Percentiles rank a stretch among this genome's conserved stretches.
phyloP scores from a whole-genome alignment of 2,888 invertebrate species.

The Halictus quadricinctus region DNA sequence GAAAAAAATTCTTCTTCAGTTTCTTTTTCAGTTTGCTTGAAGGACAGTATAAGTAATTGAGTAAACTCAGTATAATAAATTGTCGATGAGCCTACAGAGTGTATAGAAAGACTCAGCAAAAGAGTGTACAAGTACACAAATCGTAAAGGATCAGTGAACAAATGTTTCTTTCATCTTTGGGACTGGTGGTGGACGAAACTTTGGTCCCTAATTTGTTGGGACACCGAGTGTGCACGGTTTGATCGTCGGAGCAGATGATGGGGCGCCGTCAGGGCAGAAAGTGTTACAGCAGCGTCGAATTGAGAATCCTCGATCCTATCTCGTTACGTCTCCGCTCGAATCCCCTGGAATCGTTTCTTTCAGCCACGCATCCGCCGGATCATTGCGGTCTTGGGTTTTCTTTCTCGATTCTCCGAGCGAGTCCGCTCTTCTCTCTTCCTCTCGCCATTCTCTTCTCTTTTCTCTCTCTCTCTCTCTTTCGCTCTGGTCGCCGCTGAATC shows the following conservation, averaged over 20 bases:
- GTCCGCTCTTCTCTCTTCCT: conserved; percentile 13
- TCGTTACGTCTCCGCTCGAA: conserved; percentile 11
- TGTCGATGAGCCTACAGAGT: no score
- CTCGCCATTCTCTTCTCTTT: neutral
- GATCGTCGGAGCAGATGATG: neutral
- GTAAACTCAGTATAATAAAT: no score
- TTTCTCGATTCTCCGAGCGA: conserved; percentile 59
- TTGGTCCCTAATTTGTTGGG: neutral
- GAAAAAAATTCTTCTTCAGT: no score
- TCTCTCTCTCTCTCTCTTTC: conserved; percentile 1
- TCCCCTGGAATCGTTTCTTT: conserved; percentile 16
- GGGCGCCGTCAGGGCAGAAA: neutral
- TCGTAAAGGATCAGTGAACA: no score
- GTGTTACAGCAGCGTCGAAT: conserved; percentile 13
- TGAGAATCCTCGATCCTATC: neutral
- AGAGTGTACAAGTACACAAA: no score
- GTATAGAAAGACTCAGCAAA: no score
- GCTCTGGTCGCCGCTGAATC: conserved; percentile 69
- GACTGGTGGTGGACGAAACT: no score
- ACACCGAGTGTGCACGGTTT: neutral
- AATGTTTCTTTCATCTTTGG: no score
- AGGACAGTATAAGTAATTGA: no score
- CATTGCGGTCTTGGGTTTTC: conserved; percentile 67
- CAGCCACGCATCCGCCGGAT: conserved; percentile 50
- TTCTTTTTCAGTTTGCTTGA: no score